phyloP scores from a whole-genome alignment of 2,888 invertebrate species.

The Peribatodes rhomboidaria region DNA sequence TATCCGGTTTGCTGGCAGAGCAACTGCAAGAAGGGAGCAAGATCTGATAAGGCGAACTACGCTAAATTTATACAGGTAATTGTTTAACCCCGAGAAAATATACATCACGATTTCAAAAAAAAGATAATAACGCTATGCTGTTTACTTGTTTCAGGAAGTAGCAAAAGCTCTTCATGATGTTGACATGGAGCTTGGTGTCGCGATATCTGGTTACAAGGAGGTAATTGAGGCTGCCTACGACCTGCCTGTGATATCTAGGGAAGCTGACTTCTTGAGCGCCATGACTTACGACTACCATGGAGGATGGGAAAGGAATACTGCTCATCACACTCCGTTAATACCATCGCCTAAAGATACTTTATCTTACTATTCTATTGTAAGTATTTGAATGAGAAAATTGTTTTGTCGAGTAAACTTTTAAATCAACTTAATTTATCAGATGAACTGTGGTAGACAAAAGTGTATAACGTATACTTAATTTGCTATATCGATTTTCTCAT shows the following conservation, averaged over 20 bases:
- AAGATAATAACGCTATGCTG: neutral
- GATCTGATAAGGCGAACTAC: constrained; percentile 92
- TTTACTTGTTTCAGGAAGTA: constrained; percentile 84
- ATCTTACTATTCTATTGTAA: constrained; percentile 92
- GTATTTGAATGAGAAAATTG: constrained; percentile 54
- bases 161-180: constrained; percentile 88
- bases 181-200: constrained; percentile 91
- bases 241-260: constrained; percentile 88
- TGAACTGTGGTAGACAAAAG: too few species aligned
- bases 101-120: constrained; percentile 4
- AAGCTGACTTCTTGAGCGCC: constrained; percentile 92
- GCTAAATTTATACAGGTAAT: constrained; percentile 90
- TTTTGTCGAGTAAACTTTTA: too few species aligned
- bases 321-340: constrained; percentile 93
- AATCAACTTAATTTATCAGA: too few species aligned
- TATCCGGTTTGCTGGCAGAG: constrained; percentile 98
- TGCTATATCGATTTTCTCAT: neutral
- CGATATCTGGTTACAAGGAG: constrained; percentile 96
- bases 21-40: constrained; percentile 93
- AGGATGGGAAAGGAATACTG: constrained; percentile 93
- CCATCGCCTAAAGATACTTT: constrained; percentile 88
- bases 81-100: too few species aligned
- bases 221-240: constrained; percentile 96
- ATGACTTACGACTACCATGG: constrained; percentile 97
- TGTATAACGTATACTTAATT: too few species aligned